These are phyloP conservation scores for Pararge aegeria DNA, from an alignment of 1,140 invertebrate genomes.

Conservation along the genomic window DNA sequence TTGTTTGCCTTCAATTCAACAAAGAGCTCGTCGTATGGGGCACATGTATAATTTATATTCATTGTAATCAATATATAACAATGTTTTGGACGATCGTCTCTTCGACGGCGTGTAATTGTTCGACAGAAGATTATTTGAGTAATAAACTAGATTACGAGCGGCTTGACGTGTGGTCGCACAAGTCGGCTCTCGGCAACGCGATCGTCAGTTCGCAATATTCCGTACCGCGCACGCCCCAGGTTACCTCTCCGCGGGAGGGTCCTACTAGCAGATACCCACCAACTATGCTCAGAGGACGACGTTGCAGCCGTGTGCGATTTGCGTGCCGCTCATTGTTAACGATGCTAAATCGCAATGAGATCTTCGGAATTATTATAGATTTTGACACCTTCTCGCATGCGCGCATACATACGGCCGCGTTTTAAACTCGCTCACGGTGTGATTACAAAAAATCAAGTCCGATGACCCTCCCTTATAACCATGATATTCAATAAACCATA, in stretches of 20 bases:
- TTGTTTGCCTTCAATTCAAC: conserved; percentile 36
- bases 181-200: not conserved
- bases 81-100: conserved; percentile 49
- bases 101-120: conserved; percentile 49
- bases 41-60: conserved; percentile 32
- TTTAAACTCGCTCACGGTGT: conserved; percentile 72
- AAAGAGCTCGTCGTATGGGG: conserved; percentile 38
- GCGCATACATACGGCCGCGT: conserved; percentile 77
- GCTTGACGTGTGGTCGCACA: conserved; percentile 61
- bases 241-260: conserved; percentile 67
- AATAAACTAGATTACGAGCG: conserved; percentile 65
- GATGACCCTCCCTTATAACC: conserved; percentile 60
- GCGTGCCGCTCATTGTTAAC: conserved; percentile 47
- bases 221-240: conserved; percentile 61
- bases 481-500: conserved; percentile 38
- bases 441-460: conserved; percentile 67
- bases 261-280: conserved; percentile 65
- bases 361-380: conserved; percentile 76
- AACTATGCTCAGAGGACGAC: conserved; percentile 51
- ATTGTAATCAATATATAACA: conserved; percentile 41
- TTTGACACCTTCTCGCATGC: conserved; percentile 79
- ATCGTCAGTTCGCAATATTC: not conserved
- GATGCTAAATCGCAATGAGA: conserved; percentile 50
- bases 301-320: conserved; percentile 49
- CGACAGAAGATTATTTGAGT: conserved; percentile 57